A percentile compares a stretch with the other conserved stretches of the same genome.
Evolutionary conservation across 1,140 invertebrate species (phyloP).

Genomic region (Rhyzopertha dominica): DNA sequence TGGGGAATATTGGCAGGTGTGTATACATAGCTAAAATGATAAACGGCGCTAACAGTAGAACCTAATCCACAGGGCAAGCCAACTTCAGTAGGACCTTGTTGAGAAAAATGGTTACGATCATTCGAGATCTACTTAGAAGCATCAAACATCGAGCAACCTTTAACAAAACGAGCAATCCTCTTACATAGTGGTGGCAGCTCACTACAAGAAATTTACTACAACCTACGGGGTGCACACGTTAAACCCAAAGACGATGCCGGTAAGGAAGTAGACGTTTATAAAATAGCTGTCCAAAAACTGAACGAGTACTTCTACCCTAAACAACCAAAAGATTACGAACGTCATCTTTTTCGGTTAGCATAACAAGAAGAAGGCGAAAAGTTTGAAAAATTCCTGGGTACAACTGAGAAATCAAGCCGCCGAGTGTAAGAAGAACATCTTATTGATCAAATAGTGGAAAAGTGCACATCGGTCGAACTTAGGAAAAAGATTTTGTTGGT

Average conservation of each 20-base stretch:
- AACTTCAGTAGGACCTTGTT: too few relatives aligned
- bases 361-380: conserved; percentile 24
- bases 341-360: conserved; percentile 19
- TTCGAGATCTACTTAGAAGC: conserved; percentile 35
- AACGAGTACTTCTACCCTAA: conserved; percentile 23
- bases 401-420: conserved; percentile 19
- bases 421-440: conserved; percentile 18
- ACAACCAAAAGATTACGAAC: conserved; percentile 22
- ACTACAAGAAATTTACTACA: conserved; percentile 23
- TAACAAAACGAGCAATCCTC: conserved; percentile 30
- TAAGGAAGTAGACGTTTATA: conserved; percentile 8
- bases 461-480: conserved; percentile 9
- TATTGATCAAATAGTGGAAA: conserved; percentile 16
- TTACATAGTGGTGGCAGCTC: conserved; percentile 29
- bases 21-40: too few relatives aligned
- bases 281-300: conserved; percentile 18
- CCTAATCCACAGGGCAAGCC: too few relatives aligned
- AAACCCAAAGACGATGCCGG: neutral
- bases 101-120: conserved; percentile 33
- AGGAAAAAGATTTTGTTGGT: conserved; percentile 16
- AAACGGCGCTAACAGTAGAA: too few relatives aligned
- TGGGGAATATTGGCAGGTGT: too few relatives aligned
- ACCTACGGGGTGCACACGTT: conserved; percentile 18
- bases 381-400: conserved; percentile 26
- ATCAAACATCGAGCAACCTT: conserved; percentile 17